Base-by-base conservation (phyloP, 2,888 invertebrate species). In the Drosophila basisetae region DNA sequence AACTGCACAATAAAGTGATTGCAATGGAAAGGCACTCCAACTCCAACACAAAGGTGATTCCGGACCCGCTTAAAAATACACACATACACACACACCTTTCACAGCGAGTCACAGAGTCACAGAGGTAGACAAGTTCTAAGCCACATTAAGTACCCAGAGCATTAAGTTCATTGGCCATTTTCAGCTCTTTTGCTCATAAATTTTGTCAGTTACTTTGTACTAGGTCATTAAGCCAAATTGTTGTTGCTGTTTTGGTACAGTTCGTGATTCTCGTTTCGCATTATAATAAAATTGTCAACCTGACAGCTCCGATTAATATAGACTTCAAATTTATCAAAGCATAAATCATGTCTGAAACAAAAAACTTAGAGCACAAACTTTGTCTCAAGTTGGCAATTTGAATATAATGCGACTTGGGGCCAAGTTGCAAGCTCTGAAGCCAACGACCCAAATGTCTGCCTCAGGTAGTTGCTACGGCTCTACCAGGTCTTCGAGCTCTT, bases 201-300 rank as follows among this genome's bases (percentile, higher is more conserved):
- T 83, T 77, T 77, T 70, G 69, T 73, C 65, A 41, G 70, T 68
- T 70, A 65, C 79, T 58, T 37, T 79, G 73, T 71, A 61, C 63
- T 81, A 77, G 82, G 78, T 71, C 70, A 81, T 80, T 83, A 71
- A 76, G 56, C 55, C 70, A 76, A 80, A 80, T 73, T 70, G 82
- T 86, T 73, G 85, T 63, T 70, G 67, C 56, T 70, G 67, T 35
- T 49, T 50, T 62, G 65, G 4, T 7, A 28, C 28, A 64, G 75
- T 69, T 79, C 82, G 79, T 79, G 79, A 79, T 63, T 49, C 55
- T 62, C 68, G 47, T 37, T 68, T 30, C 41, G 68, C 73, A 54
- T 82, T 72, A 74, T 76, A 89, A 82, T 87, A 87, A 87, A 87
- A 89, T 91, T 87, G 91, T 87, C 87, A 89, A 87, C 88, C 75